Base-by-base conservation (phyloP, 2,888 invertebrate genomes). In the Apotomis capreana region DNA sequence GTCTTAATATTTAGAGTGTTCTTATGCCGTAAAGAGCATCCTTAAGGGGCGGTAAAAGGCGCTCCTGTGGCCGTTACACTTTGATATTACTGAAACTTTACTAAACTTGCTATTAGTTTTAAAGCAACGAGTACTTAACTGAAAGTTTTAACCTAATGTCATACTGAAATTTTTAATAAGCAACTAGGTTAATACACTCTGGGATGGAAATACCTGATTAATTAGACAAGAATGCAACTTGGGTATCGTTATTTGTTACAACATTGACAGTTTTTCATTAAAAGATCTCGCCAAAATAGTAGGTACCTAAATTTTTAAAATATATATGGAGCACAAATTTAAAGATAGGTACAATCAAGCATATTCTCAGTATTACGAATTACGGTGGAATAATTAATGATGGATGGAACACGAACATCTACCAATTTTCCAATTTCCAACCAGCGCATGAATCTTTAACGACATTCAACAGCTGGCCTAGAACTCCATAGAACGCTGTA, bases 81-180 rank as follows among this genome's bases (percentile, higher is more conserved):
- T 54, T 44, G 54, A 55, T 55, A 64, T 55, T 55, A 55, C 54
- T 64, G 40, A 55, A 64, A 64, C 64, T 64, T 64, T 26, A 64
- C 64, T 54, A 44, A 64, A 64, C 54, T n/a, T 49, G 61, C 61
- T 61, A 61, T 36, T 49, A 49, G 61, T 61, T 61, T 37, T n/a
- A 6, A 61, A 61, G 36, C 15, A 12, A 49, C 49, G 49, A 49
- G 12, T 9, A 52, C 40, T 63, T 54, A 63, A 54, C n/a, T 52
- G 63, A 15, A 54, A 63, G 13, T 63, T 63, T 15, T 0, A 40
- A 54, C 52, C 40, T 13, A 54, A 63, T 63, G 52, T 12, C 15
- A 13, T 10, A 9, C 15, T 49, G 51, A 36, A 36, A 5, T 58
- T 0, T 37, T 58, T 3, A 51, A 8, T 12, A 9, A 62, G n/a